Conservation (phyloP, 2,113 vertebrate species). For the Lucifuga dentata region DNA sequence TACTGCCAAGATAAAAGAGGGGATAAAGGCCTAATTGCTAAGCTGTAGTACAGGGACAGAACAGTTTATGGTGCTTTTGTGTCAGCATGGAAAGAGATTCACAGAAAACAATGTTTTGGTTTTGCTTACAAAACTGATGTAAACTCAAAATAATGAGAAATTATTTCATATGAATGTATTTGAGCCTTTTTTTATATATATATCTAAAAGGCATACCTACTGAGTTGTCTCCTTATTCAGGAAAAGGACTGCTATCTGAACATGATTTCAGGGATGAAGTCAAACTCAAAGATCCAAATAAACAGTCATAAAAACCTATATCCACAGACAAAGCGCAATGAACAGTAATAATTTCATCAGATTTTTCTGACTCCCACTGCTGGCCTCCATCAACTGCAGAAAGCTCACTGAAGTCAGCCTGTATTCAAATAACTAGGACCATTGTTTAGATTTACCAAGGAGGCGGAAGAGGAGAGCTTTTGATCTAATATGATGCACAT, state of each 20-base stretch:
- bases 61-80: slow-evolving; percentile 50
- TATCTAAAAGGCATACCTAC: too few species aligned
- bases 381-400: slow-evolving; percentile 47
- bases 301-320: not conserved
- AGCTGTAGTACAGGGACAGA: slow-evolving; percentile 64
- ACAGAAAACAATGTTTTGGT: too few species aligned
- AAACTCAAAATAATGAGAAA: too few species aligned
- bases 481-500: slow-evolving; percentile 54
- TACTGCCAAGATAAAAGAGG: slow-evolving; percentile 66
- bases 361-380: slow-evolving; percentile 37
- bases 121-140: too few species aligned
- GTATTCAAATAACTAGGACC: slow-evolving; percentile 49
- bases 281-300: too few species aligned
- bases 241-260: too few species aligned
- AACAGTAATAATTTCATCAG: slow-evolving; percentile 55
- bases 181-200: too few species aligned
- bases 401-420: slow-evolving; percentile 41
- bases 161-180: too few species aligned
- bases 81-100: slow-evolving; percentile 46
- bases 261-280: too few species aligned
- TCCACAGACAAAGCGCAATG: slow-evolving; percentile 39
- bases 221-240: too few species aligned
- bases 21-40: slow-evolving; percentile 69
- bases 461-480: slow-evolving; percentile 33
- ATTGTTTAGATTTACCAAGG: slow-evolving; percentile 41